Evolutionary conservation across 2,113 vertebrate species (phyloP).

Genomic region (Limnothrissa miodon): DNA sequence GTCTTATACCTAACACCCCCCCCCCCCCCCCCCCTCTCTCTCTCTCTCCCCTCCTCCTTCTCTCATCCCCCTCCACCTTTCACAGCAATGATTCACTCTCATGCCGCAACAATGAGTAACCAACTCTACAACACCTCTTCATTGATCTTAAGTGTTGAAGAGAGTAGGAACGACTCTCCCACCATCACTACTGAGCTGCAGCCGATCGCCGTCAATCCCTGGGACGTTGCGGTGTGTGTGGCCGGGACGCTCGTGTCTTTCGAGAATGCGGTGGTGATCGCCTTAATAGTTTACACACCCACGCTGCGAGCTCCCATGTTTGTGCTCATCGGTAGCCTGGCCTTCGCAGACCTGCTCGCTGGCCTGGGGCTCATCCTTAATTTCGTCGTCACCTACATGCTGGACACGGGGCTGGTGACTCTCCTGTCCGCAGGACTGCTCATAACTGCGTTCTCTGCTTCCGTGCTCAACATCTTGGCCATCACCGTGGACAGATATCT

Average conservation of each 20-base stretch:
- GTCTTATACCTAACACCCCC: neutral
- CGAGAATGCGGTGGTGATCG: conserved; percentile 87
- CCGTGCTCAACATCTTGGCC: conserved; percentile 83
- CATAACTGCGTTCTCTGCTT: conserved; percentile 86
- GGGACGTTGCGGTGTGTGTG: conserved; percentile 86
- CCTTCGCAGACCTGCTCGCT: conserved; percentile 82
- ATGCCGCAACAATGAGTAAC: conserved; percentile 68
- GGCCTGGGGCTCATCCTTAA: conserved; percentile 84
- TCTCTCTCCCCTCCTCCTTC: neutral
- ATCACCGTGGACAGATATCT: conserved; percentile 92
- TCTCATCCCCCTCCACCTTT: conserved; percentile 12
- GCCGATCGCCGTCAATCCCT: conserved; percentile 70
- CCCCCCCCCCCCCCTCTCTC: neutral
- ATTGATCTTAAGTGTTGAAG: conserved; percentile 51
- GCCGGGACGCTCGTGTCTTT: conserved; percentile 86
- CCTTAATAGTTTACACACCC: conserved; percentile 82
- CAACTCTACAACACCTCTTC: conserved; percentile 44
- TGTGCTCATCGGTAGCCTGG: conserved; percentile 84
- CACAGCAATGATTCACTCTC: conserved; percentile 75
- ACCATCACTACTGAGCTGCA: conserved; percentile 9
- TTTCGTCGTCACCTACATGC: conserved; percentile 80
- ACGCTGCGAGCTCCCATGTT: conserved; percentile 81
- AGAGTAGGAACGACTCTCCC: conserved; percentile 51
- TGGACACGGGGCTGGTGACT: conserved; percentile 68
- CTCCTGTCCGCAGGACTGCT: conserved; percentile 78